These are phyloP conservation scores for Petrosia ficiformis DNA, from an alignment of 37 sponge, comb jelly and placozoan species.

Conservation along the genomic window DNA sequence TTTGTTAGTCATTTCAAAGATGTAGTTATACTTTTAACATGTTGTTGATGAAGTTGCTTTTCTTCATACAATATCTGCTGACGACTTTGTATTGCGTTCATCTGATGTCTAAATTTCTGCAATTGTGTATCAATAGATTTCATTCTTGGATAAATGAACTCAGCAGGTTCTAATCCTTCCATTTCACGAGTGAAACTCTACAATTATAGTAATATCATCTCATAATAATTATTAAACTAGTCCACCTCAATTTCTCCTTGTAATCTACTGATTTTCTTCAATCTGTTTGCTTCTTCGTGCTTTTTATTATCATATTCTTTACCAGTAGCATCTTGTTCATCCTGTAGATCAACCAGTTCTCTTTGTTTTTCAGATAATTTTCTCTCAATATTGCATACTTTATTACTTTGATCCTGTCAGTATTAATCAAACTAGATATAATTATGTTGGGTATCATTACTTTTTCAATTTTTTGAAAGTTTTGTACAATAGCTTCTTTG, in stretches of 20 bases:
- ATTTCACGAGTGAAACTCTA: slow-evolving; percentile 39
- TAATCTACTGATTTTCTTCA: slow-evolving; percentile 27
- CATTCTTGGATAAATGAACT: slow-evolving; percentile 16
- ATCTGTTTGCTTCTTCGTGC: slow-evolving; percentile 49
- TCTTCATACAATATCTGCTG: slow-evolving; percentile 14
- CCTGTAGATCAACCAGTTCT: slow-evolving; percentile 19
- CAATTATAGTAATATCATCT: background rate
- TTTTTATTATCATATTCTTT: slow-evolving; percentile 64
- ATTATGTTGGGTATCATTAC: too few relatives aligned
- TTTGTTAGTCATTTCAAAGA: too few relatives aligned
- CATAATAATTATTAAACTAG: background rate
- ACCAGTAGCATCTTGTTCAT: slow-evolving; percentile 48
- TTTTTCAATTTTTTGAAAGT: background rate
- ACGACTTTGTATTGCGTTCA: background rate
- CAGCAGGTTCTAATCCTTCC: slow-evolving; percentile 24
- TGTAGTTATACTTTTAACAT: too few relatives aligned
- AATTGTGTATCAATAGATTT: slow-evolving; percentile 15
- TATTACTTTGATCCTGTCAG: background rate
- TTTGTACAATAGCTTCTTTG: slow-evolving; percentile 4
- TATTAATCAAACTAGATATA: too few relatives aligned
- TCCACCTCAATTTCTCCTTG: slow-evolving; percentile 41
- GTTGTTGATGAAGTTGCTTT: slow-evolving; percentile 2
- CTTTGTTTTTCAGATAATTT: background rate
- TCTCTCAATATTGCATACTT: background rate
- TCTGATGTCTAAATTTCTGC: slow-evolving; percentile 12